Evolutionary conservation across 2,797 vertebrate species (phyloP), one percentile per base, ranked within the genome.

Genomic region (Staurois parvus): DNA sequence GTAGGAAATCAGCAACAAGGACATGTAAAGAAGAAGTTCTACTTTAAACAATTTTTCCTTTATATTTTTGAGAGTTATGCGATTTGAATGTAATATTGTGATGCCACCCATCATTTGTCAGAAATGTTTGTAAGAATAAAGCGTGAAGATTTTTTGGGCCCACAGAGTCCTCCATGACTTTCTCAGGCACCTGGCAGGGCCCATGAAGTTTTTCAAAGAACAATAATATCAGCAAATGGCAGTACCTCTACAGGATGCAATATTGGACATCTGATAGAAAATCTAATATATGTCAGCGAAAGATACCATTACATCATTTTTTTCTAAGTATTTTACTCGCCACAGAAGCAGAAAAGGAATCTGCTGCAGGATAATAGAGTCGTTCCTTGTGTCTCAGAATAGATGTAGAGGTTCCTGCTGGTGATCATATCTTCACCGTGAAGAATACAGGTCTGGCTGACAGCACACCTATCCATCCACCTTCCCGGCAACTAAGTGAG

Each of bases 381-480:
- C n/a, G 56, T 81, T 76, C 24, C 69, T 81, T 74, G 64, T 77
- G 28, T 81, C 79, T 72, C 73, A 77, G 73, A 86, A 86, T 81
- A 81, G 66, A 69, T 77, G 66, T 81, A 48, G 13, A 48, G 73
- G 76, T 82, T 76, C 84, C 64, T 81, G 73, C 84, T 77, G 42
- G 72, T 72, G 84, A 72, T 81, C 72, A 66, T 77, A 64, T 72
- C 73, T 74, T 81, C 73, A 30, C 37, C 67, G 40, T 82, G 73
- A 82, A 82, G 67, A 56, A 34, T 66, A 76, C 72, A 68, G 66
- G 64, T 75, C 78, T 70, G 48, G 5, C 62, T 81, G 62, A 82
- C 79, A 72, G 70, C 48, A 77, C 21, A 69, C 67, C 66, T 72
- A 70, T 64, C 48, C n/a, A 85, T 75, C 64, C 64, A 62, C 29